A percentile compares a stretch with the other conserved stretches of the same genome.
Conservation (phyloP, 2,797 vertebrate species). For the Karalla daura region DNA sequence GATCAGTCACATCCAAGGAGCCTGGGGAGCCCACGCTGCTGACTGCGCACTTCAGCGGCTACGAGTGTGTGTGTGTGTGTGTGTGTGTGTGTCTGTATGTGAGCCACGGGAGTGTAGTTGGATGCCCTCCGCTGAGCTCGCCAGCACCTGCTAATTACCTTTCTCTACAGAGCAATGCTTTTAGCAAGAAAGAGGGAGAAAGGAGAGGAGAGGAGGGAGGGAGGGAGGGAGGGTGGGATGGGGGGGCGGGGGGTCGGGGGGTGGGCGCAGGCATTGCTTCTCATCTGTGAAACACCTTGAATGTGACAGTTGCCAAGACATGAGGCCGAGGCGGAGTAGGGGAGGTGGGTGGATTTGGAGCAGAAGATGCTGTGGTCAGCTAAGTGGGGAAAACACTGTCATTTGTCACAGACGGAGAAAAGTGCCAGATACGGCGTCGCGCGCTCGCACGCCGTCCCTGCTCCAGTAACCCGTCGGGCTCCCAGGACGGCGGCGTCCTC, state of each 20-base stretch:
- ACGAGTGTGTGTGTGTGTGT: conserved; percentile 50
- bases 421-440: conserved; percentile 76
- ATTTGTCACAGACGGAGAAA: conserved; percentile 82
- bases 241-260: too few relatives aligned
- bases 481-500: conserved; percentile 71
- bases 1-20: conserved; percentile 88
- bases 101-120: conserved; percentile 89
- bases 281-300: conserved; percentile 99
- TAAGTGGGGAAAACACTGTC: conserved; percentile 90
- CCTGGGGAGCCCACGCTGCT: conserved; percentile 82
- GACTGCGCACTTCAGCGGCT: conserved; percentile 80
- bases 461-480: conserved; percentile 67
- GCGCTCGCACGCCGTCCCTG: conserved; percentile 67
- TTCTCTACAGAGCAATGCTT: conserved; percentile 89
- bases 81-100: conserved; percentile 82
- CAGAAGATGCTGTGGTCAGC: conserved; percentile 99
- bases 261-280: conserved; percentile 91
- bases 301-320: conserved; percentile 99
- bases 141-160: conserved; percentile 98
- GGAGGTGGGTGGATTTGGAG: conserved; percentile 80
- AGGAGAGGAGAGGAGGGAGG: conserved; percentile 69
- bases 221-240: too few relatives aligned
- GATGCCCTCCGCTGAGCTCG: conserved; percentile 84
- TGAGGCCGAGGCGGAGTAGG: conserved; percentile 89
- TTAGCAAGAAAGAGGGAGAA: conserved; percentile 86